phyloP scores from a whole-genome alignment of 2,797 vertebrate genomes.

The Enteromius thamalakanensis region DNA sequence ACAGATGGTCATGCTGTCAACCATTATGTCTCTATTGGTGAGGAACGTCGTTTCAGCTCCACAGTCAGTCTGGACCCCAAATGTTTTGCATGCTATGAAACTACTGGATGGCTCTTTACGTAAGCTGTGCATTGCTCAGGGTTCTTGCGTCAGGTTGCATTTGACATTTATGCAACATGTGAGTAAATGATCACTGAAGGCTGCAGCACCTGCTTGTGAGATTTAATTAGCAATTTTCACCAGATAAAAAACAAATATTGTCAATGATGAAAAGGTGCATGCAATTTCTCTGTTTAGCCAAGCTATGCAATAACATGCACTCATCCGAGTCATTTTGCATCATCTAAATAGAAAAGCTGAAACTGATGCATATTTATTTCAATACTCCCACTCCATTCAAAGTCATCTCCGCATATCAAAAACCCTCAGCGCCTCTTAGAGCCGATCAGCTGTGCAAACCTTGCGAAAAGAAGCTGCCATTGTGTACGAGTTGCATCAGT shows the following conservation, averaged over 20 bases:
- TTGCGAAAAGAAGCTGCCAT: slow-evolving; percentile 21
- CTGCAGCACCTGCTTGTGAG: neutral
- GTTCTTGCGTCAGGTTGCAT: neutral
- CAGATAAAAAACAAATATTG: neutral
- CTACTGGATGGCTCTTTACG: neutral
- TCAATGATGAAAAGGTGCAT: neutral
- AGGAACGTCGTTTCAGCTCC: neutral
- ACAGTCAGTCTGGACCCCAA: neutral
- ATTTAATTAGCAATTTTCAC: neutral
- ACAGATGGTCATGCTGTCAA: neutral
- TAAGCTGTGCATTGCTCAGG: neutral
- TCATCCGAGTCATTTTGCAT: neutral
- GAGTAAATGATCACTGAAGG: neutral
- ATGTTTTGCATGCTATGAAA: neutral
- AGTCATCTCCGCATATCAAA: neutral
- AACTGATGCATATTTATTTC: neutral
- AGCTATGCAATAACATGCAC: neutral
- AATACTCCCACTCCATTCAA: neutral
- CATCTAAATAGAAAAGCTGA: neutral
- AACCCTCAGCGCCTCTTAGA: neutral
- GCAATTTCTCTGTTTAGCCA: neutral
- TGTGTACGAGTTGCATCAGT: slow-evolving; percentile 76
- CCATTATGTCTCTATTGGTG: neutral
- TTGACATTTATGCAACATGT: neutral
- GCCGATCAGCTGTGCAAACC: slow-evolving; percentile 6